Base-by-base conservation (phyloP, 1,140 invertebrate genomes). In the Ladona fulva region DNA sequence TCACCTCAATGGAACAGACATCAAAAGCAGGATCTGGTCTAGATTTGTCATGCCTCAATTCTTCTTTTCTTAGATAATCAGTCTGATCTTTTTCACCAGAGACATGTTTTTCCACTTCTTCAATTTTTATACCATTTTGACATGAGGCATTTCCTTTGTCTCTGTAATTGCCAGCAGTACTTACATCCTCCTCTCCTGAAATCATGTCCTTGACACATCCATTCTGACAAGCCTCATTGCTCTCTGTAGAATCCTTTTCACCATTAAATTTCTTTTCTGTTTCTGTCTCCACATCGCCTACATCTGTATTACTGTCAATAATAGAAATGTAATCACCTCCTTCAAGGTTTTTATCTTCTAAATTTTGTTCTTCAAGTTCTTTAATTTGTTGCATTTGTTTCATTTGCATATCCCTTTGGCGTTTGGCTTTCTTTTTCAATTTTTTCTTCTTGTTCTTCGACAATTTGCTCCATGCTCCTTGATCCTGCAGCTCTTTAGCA, bases 391-490 rank as follows among this genome's bases (percentile, higher is more conserved):
- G 93, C 90, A 97, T 94, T 86, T 98, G 96, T 80, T 94, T 92
- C 83, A 97, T 97, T 77, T 99, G 87, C 77, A 97, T 85, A 84
- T 97, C 93, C 80, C 95, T 94, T 81, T 98, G 95, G 76, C 94
- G 90, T 87, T 99, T 99, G 19, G 94, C 93, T 85, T 98, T 99
- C 85, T 97, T 97, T 85, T 98, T 98, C 82, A 99, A 86, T 84
- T 98, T 98, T 83, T 99, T 99, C 87, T 98, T 98, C 85, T 98
- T 98, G 84, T 97, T 99, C 86, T 96, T 97, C 79, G 96, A 97
- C 94, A 99, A 97, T 86, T 96, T 97, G 24, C 91, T 89, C 80
- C 90, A 90, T 22, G 90, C 88, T 80, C 83, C 93, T 86, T 86
- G 78, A 86, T 86, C 78, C 84, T 84, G 78, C 19, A 52, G 10